A percentile compares a stretch with the other conserved stretches of the same genome.
These are phyloP conservation scores for Sitodiplosis mosellana DNA, from an alignment of 1,140 invertebrate genomes.

Conservation along the genomic window DNA sequence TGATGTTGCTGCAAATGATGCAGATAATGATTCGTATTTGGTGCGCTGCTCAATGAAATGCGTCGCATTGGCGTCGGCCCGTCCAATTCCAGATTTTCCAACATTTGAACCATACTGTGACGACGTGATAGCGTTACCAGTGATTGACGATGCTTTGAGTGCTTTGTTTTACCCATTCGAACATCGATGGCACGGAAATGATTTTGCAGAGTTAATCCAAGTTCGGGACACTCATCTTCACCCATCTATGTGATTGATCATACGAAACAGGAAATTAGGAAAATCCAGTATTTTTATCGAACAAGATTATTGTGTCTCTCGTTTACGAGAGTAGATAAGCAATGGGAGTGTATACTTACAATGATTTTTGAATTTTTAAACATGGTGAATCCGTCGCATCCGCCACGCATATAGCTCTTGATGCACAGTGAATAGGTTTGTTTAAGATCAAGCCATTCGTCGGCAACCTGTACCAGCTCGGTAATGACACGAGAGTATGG, in stretches of 20 bases:
- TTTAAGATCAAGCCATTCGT: slow-evolving; percentile 55
- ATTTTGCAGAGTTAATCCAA: slow-evolving; percentile 67
- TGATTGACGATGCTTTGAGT: slow-evolving; percentile 65
- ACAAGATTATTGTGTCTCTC: no score
- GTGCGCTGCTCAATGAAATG: slow-evolving; percentile 9
- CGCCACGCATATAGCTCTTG: slow-evolving; percentile 58
- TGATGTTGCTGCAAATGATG: slow-evolving; percentile 15
- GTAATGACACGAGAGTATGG: slow-evolving; percentile 49
- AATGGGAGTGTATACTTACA: slow-evolving; percentile 36
- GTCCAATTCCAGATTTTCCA: slow-evolving; percentile 45
- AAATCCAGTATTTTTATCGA: slow-evolving; percentile 1
- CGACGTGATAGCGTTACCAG: slow-evolving; percentile 58
- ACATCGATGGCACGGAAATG: slow-evolving; percentile 75
- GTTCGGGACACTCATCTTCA: slow-evolving; percentile 63
- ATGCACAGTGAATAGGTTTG: slow-evolving; percentile 60
- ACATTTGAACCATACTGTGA: slow-evolving; percentile 55
- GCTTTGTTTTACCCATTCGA: slow-evolving; percentile 43
- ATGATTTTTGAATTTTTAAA: slow-evolving; percentile 50
- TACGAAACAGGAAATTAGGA: slow-evolving; percentile 1
- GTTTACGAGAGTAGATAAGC: no score
- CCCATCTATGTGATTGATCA: slow-evolving; percentile 34
- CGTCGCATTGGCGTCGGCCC: slow-evolving; percentile 40
- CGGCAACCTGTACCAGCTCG: slow-evolving; percentile 58
- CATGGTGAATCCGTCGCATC: slow-evolving; percentile 72
- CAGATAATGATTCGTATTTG: slow-evolving; percentile 4